Percentiles rank a stretch among this genome's conserved stretches.
Conservation (phyloP, 2,113 vertebrate species). For the Jacana jacana region DNA sequence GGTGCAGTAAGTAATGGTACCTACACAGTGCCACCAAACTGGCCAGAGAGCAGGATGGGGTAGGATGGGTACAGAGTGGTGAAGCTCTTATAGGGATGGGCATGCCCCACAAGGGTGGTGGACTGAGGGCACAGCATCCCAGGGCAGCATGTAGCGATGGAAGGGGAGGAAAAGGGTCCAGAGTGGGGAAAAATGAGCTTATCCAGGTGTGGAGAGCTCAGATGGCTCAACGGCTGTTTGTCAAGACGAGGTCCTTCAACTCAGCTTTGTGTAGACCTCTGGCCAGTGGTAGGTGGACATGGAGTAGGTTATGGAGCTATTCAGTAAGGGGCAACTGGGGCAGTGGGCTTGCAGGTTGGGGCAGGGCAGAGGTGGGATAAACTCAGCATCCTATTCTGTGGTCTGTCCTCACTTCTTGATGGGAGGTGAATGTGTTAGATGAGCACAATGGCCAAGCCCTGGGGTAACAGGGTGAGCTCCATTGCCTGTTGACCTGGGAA, state of each 20-base stretch:
- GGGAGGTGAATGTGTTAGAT: not conserved
- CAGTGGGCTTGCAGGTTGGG: not conserved
- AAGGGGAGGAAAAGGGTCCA: not conserved
- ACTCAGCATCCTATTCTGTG: not conserved
- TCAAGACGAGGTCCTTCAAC: not conserved
- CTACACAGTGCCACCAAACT: not conserved
- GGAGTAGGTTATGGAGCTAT: not conserved
- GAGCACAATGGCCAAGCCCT: not conserved
- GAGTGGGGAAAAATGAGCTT: not conserved
- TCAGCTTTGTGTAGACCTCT: not conserved
- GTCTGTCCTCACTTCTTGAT: not conserved
- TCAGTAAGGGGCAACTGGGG: not conserved
- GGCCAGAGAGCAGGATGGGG: rapidly evolving
- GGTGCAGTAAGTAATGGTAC: not conserved
- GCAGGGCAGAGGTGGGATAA: not conserved
- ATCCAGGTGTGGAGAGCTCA: not conserved
- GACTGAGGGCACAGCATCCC: not conserved
- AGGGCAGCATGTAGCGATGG: not conserved
- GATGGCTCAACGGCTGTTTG: not conserved
- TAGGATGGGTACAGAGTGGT: not conserved
- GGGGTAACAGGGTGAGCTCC: rapidly evolving
- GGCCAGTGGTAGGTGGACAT: not conserved
- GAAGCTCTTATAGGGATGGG: not conserved
- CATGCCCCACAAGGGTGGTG: not conserved
- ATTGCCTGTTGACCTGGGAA: not conserved